These are phyloP conservation scores for Aldabrachelys gigantea DNA, from an alignment of 2,113 vertebrate genomes.

Conservation along the genomic window DNA sequence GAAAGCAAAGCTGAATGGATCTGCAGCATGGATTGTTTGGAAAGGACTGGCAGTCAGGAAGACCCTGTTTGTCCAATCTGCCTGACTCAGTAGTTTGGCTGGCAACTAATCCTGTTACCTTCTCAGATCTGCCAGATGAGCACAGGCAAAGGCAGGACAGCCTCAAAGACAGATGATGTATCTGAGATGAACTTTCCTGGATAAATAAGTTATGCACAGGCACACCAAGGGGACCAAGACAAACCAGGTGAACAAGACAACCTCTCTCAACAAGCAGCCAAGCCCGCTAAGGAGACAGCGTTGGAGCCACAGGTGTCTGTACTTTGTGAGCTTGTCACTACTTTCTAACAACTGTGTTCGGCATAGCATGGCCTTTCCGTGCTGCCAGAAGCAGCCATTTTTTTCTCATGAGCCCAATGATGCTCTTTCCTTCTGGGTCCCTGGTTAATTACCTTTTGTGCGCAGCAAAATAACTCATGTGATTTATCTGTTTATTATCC, in stretches of 20 bases:
- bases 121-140: background rate
- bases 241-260: background rate
- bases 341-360: background rate
- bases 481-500: background rate
- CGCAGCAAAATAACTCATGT: background rate
- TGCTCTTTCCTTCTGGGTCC: background rate
- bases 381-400: background rate
- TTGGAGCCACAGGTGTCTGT: background rate
- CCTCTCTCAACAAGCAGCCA: background rate
- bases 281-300: background rate
- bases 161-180: background rate
- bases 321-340: background rate
- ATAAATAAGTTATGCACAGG: background rate
- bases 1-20: background rate
- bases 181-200: background rate
- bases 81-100: background rate
- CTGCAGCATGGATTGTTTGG: background rate
- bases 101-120: background rate
- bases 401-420: background rate
- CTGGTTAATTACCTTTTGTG: background rate
- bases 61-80: rapidly evolving
- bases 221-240: background rate
- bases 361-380: rapidly evolving
- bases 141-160: rapidly evolving
- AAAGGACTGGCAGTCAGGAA: background rate